Conservation (phyloP, 2,888 invertebrate species). For the Ectemnius cavifrons region DNA sequence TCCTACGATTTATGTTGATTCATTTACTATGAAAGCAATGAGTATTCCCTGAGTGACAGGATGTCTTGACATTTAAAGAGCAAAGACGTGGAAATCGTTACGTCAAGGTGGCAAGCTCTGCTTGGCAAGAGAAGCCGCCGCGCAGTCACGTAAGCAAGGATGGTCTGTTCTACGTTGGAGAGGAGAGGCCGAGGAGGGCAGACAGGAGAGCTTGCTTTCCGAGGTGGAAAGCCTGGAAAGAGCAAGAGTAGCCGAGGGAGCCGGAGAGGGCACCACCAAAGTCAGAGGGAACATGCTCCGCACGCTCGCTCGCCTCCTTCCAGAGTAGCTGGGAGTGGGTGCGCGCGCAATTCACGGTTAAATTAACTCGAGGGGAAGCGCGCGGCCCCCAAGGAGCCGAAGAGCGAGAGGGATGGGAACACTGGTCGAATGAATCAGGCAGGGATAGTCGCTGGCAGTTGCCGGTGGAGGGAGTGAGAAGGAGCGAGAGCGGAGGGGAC, state of each 20-base stretch:
- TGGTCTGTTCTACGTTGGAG: slow-evolving; percentile 22
- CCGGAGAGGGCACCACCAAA: slow-evolving; percentile 53
- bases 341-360: slow-evolving; percentile 73
- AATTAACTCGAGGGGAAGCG: slow-evolving; percentile 48
- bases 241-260: slow-evolving; percentile 25
- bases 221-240: slow-evolving; percentile 31
- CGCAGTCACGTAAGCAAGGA: slow-evolving; percentile 55
- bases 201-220: slow-evolving; percentile 14
- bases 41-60: not conserved
- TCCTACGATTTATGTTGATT: no score
- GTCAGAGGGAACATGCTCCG: slow-evolving; percentile 59
- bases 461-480: slow-evolving; percentile 4
- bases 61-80: slow-evolving; percentile 57
- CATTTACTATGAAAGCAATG: no score
- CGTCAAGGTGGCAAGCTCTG: slow-evolving; percentile 43
- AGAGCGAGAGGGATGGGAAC: not conserved
- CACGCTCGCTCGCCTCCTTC: slow-evolving; percentile 48
- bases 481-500: slow-evolving; percentile 27
- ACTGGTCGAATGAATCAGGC: not conserved
- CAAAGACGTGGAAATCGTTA: slow-evolving; percentile 57
- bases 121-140: slow-evolving; percentile 47
- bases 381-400: not conserved
- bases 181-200: slow-evolving; percentile 28
- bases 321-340: slow-evolving; percentile 44
- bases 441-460: not conserved